Evolutionary conservation across 2,113 vertebrate genomes (phyloP), one percentile per base, ranked within the genome.

Genomic region (Heloderma charlesbogerti): DNA sequence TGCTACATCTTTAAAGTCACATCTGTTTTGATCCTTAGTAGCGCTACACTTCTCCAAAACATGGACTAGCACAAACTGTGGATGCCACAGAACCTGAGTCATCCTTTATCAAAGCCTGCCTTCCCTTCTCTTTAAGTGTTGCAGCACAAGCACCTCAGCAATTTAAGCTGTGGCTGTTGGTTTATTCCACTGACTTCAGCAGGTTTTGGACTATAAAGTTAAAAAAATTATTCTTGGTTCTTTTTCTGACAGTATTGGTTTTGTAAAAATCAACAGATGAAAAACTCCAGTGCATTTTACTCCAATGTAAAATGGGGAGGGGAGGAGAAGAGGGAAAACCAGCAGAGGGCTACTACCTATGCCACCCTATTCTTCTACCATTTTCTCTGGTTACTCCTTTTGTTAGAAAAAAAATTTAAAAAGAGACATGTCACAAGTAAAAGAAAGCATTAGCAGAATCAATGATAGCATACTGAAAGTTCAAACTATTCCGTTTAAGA

Each of bases 121-220:
- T 94, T 93, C 88, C 88, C 89, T 92, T 94, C 87, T 95, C 91
- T 91, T 90, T 84, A 74, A 40, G 37, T 91, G n/a, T 2, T 93
- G 57, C 31, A 85, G 37, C 45, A 37, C n/a, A 85, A 78, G 40
- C 57, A 37, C 34, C 48, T 82, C 15, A 20, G 29, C 31, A 27
- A 57, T 40, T 22, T 34, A 75, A 84, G 29, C 25, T 43, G 48
- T 54, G 15, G 54, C 72, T 75, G 29, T 63, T 20, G 60, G 60
- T 71, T 82, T 40, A 40, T 67, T 78, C 89, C 74, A 74, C 74
- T 51, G 57, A 85, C 63, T 85, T 51, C 72, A 79, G 72, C 18
- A 37, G 63, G n/a, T 37, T 57, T 74, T 43, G 63, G 22, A 40
- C 7, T 69, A 22, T 37, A 54, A 69, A 40, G 4, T 85, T 90